phyloP scores from a whole-genome alignment of 30 jellyfish, hydroid and myxozoan species.

The Sanderia malayensis region DNA sequence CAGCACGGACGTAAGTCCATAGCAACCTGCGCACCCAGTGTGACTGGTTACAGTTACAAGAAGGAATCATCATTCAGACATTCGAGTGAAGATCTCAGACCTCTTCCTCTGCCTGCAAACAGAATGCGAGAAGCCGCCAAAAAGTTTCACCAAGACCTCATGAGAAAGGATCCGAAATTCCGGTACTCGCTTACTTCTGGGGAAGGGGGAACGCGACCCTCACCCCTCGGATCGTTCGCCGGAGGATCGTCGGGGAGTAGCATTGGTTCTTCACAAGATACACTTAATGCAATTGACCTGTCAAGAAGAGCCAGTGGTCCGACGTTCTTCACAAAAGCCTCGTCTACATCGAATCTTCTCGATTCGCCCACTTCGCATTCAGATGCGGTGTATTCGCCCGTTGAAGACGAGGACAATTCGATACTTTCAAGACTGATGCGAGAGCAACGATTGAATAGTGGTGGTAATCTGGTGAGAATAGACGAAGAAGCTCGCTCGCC shows the following conservation, averaged over 20 bases:
- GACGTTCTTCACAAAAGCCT: conserved; percentile 39
- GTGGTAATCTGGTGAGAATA: conserved; percentile 54
- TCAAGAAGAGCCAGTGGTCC: conserved; percentile 56
- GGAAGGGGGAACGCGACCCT: conserved; percentile 33
- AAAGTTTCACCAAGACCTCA: conserved; percentile 79
- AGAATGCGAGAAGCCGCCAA: conserved; percentile 95
- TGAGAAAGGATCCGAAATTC: conserved; percentile 84
- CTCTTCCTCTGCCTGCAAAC: conserved; percentile 73
- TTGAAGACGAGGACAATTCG: conserved; percentile 60
- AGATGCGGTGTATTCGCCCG: conserved; percentile 25
- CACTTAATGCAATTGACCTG: conserved; percentile 19
- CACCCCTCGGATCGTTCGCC: conserved; percentile 42
- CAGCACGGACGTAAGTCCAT: conserved; percentile 59
- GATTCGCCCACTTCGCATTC: conserved; percentile 51
- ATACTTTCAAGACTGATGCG: conserved; percentile 77
- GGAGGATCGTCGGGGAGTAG: conserved; percentile 62
- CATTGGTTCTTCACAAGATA: conserved; percentile 37
- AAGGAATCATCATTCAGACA: conserved; percentile 58
- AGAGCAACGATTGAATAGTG: conserved; percentile 59
- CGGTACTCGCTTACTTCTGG: conserved; percentile 68
- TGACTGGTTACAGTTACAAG: conserved; percentile 14
- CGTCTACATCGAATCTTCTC: conserved; percentile 50
- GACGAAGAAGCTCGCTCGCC: conserved; percentile 80
- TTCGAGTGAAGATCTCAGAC: conserved; percentile 85
- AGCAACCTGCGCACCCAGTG: conserved; percentile 49